Conservation (phyloP, 2,113 vertebrate genomes). For the Dolichotis patagonum region DNA sequence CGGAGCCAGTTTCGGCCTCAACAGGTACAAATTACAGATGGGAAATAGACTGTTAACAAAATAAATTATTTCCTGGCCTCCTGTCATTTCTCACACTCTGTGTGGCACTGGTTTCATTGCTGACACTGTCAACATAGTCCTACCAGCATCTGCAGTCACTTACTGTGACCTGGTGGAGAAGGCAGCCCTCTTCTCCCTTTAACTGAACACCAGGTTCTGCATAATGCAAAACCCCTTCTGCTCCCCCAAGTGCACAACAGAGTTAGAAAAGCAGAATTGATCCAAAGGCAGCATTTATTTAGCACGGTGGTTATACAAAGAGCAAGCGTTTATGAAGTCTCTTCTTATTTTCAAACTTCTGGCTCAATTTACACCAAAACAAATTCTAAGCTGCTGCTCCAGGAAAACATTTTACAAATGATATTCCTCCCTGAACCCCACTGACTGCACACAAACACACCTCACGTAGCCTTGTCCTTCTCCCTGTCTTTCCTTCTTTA, state of each 20-base stretch:
- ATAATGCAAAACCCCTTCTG: constrained; percentile 76
- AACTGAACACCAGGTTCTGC: constrained; percentile 78
- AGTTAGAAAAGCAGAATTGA: constrained; percentile 59
- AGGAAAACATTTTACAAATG: constrained; percentile 59
- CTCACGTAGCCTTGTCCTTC: not conserved
- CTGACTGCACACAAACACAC: not conserved
- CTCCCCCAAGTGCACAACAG: constrained; percentile 55
- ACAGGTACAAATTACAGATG: constrained; percentile 82
- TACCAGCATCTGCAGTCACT: constrained; percentile 80
- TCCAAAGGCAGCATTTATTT: constrained; percentile 68
- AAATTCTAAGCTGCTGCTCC: constrained; percentile 56
- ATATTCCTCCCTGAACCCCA: not conserved
- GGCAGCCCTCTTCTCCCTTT: constrained; percentile 61
- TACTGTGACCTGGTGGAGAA: constrained; percentile 72
- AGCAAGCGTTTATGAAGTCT: constrained; percentile 68
- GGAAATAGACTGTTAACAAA: constrained; percentile 82
- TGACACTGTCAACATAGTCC: constrained; percentile 73
- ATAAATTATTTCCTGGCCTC: constrained; percentile 83
- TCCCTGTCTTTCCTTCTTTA: not conserved
- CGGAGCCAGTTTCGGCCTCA: constrained; percentile 74
- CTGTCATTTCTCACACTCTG: constrained; percentile 83
- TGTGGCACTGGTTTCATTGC: constrained; percentile 78
- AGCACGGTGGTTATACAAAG: constrained; percentile 74
- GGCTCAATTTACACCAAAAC: constrained; percentile 65
- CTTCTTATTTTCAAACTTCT: constrained; percentile 78